phyloP scores from a whole-genome alignment of 2,113 vertebrate genomes.

The Lipotes vexillifer region DNA sequence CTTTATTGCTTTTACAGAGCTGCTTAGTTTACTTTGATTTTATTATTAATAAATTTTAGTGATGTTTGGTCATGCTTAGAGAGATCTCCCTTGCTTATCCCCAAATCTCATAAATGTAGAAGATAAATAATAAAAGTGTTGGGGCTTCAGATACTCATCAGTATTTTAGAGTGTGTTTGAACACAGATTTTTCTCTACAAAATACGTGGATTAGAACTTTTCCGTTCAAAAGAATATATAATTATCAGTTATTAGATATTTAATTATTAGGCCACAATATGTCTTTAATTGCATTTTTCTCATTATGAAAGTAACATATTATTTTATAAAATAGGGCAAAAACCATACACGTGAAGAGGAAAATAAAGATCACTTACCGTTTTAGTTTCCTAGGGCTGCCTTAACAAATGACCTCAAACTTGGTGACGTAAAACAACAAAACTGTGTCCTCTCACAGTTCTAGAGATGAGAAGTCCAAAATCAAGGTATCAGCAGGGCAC shows the following conservation, averaged over 20 bases:
- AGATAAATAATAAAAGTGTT: neutral
- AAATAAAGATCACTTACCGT: neutral
- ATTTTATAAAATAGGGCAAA: neutral
- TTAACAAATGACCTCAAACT: neutral
- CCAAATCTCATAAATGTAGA: constrained; percentile 26
- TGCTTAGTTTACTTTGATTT: constrained; percentile 25
- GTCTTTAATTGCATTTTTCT: neutral
- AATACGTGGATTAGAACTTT: neutral
- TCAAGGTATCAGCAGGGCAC: neutral
- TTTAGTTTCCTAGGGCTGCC: neutral
- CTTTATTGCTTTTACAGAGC: constrained; percentile 21
- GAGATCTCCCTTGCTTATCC: neutral
- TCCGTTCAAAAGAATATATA: neutral
- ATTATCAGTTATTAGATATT: neutral
- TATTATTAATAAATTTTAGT: constrained; percentile 24
- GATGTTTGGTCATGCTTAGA: constrained; percentile 14
- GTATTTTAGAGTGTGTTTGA: constrained; percentile 21
- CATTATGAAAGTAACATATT: neutral
- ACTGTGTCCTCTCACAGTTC: neutral
- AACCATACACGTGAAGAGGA: neutral
- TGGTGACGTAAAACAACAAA: neutral
- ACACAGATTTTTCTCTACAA: constrained; percentile 18
- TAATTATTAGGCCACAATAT: neutral
- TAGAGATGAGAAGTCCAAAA: neutral
- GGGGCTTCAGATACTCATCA: neutral